Evolutionary conservation across 2,797 vertebrate genomes (phyloP), one percentile per base, ranked within the genome.

Genomic region (Perodicticus potto): DNA sequence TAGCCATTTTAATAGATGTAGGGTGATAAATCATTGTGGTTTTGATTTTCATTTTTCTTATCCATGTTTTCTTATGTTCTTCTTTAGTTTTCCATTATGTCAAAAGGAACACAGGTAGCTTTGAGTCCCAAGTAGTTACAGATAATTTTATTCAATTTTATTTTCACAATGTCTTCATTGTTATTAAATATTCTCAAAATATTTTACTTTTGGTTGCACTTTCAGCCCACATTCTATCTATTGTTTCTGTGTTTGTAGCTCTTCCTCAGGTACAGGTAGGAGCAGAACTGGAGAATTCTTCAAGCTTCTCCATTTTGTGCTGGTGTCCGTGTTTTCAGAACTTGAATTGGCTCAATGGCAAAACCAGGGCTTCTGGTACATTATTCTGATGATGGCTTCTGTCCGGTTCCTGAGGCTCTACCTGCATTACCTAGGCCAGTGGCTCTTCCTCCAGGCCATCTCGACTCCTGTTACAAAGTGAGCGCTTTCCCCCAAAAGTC

Each of bases 391-490:
- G 96, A 96, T 99, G 83, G 97, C 98, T 98, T 98, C 99, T 97
- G 99, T 99, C 98, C 99, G 99, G 99, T 99, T 99, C 95, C 96
- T 99, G 97, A 99, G 99, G 97, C 99, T 99, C 93, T 99, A 99
- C 98, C 97, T 99, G 98, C 99, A 99, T 98, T 99, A 99, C 98
- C 98, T 99, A 97, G 99, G 99, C 98, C 99, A 99, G 97, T 99
- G 99, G 99, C 98, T 99, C 95, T 99, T 99, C 98, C 99, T 99
- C 96, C 98, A 98, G 98, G 98, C 97, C 97, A 99, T 99, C 97
- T 98, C 99, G 4, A 98, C 99, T 98, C 99, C 99, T 98, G 99
- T 99, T 98, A 99, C 99, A 98, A 99, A 99, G 99, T 99, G 98
- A 99, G 99, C 98, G 40, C 49, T 6, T 14, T 63, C 67, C 6